A percentile compares a stretch with the other conserved stretches of the same genome.
These are phyloP conservation scores for Ellobius talpinus DNA, from an alignment of 2,113 vertebrate genomes.

Conservation along the genomic window DNA sequence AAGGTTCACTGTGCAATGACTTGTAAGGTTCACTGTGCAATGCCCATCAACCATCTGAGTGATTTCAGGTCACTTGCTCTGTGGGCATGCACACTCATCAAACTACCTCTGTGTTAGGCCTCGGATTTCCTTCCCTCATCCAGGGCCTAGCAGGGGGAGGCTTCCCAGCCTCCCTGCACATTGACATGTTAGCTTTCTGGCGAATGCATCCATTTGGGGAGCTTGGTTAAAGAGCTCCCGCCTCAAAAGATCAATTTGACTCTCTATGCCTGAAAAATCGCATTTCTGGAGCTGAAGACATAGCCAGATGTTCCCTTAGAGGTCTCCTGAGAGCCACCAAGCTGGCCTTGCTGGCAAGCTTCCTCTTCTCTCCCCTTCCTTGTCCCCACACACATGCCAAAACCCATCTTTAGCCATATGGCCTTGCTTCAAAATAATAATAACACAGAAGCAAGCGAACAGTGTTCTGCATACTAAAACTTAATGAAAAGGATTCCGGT, in stretches of 20 bases:
- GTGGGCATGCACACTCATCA: not conserved
- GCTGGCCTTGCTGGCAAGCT: conserved; percentile 65
- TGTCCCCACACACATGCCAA: conserved; percentile 52
- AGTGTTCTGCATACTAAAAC: not conserved
- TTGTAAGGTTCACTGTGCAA: not conserved
- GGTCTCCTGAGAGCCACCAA: conserved; percentile 56
- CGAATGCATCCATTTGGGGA: not conserved
- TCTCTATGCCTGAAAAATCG: conserved; percentile 47
- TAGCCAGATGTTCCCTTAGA: conserved; percentile 65
- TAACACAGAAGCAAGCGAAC: conserved; percentile 52
- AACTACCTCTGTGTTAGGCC: not conserved
- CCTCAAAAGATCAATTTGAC: conserved; percentile 55
- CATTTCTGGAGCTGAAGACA: conserved; percentile 47
- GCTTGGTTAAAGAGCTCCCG: conserved; percentile 53
- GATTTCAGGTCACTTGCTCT: not conserved
- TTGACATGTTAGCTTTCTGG: conserved; percentile 28
- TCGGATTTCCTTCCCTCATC: not conserved
- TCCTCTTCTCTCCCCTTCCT: not conserved
- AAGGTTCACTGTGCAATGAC: not conserved
- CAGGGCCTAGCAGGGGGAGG: not conserved
- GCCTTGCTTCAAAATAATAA: conserved; percentile 65
- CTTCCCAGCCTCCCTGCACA: not conserved
- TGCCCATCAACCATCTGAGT: not conserved
- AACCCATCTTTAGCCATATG: conserved; percentile 66
- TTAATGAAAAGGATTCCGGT: conserved; percentile 52